Base-by-base conservation (phyloP, 2,797 vertebrate genomes). In the Sphenopsis melanotis region DNA sequence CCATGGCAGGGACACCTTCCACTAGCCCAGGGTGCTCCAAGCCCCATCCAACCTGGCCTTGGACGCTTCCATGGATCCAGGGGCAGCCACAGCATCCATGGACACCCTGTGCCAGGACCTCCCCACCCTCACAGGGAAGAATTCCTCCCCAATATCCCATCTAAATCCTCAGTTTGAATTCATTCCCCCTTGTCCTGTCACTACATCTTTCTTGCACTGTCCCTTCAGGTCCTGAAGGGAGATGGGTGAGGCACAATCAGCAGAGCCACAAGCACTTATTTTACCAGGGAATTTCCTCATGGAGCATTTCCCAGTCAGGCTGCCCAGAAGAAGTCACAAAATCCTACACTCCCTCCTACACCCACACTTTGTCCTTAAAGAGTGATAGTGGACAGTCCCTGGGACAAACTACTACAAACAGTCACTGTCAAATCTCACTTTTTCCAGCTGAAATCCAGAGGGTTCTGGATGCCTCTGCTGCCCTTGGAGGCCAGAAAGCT, bases 11-110 rank as follows among this genome's bases (percentile, higher is more conserved):
- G 37, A 46, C 44, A 64, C 4, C 6, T 65, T 6, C 34, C 30
- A 41, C 52, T 1, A 0, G 0, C 15, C 39, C 52, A 59, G 15
- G 13, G 0, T 41, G 6, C 34, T 53, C 46, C 26, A 71, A 65
- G 34, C 4, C 9, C 15, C 0, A 0, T 36, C 65, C 59, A 41
- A 0, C 46, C 39, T 29, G 30, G 30, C 19, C 34, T 53, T 3
- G 46, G 8, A 20, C 34, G 29, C 11, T 36, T 0, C 7, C 46
- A 83, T 52, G 37, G 34, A 41, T 71, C 21, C 55, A 32, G 44
- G 24, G 26, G 26, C 57, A 71, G 44, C 15, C 39, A 5, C 65
- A 70, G 24, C 26, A 53, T 4, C 52, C 27, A 15, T 77, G 71
- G 37, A 5, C 17, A 83, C 0, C n/a, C 50, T 52, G 12, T 71